These are phyloP conservation scores for Scarus forsteni DNA, from an alignment of 2,797 vertebrate genomes.

Conservation along the genomic window DNA sequence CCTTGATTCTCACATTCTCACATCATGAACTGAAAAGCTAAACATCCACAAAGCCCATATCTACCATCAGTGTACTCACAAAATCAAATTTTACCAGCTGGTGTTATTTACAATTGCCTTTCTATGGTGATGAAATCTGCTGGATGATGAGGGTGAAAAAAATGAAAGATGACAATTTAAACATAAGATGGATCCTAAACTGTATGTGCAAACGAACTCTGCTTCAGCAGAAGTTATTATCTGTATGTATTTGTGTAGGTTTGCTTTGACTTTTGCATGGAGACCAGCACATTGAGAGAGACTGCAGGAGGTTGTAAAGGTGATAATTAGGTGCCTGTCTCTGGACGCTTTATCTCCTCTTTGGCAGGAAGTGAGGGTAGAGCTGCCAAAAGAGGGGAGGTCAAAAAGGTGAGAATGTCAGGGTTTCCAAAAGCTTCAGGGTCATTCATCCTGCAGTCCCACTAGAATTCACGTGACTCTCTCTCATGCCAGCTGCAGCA, in stretches of 20 bases:
- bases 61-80: no score
- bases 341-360: constrained; percentile 1
- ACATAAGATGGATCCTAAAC: no score
- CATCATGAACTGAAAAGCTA: no score
- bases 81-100: no score
- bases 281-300: constrained; percentile 2
- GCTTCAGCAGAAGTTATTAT: not conserved
- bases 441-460: constrained; percentile 47
- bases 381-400: constrained; percentile 30
- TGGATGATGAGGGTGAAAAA: no score
- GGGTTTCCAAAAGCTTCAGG: constrained; percentile 19
- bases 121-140: no score
- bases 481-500: no score
- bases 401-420: constrained; percentile 31
- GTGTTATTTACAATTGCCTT: no score
- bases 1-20: no score
- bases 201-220: not conserved
- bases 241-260: not conserved
- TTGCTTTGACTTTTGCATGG: constrained; percentile 9
- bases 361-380: constrained; percentile 26
- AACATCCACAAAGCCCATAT: no score
- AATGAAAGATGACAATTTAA: no score
- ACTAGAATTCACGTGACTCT: not conserved
- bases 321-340: constrained; percentile 41
- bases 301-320: constrained; percentile 25